phyloP scores from a whole-genome alignment of 2,888 invertebrate species.

The Drosophila melanocephala region DNA sequence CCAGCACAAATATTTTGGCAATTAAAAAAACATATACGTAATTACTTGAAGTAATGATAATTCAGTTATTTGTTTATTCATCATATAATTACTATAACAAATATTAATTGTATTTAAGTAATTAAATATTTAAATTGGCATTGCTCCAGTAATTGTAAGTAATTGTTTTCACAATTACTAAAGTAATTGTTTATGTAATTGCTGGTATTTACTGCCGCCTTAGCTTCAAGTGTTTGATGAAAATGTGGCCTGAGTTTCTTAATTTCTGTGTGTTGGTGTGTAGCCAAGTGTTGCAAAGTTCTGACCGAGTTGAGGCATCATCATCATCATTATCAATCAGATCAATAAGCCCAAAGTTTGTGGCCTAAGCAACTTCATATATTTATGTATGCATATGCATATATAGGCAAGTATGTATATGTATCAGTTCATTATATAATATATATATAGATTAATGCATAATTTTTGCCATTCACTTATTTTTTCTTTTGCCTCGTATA shows the following conservation, averaged over 20 bases:
- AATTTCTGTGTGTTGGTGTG: conserved; percentile 9
- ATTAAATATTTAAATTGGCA: conserved; percentile 20
- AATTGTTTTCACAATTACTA: conserved; percentile 28
- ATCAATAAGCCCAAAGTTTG: conserved; percentile 41
- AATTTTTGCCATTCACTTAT: conserved; percentile 29
- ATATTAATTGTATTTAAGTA: conserved; percentile 20
- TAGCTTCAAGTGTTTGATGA: conserved; percentile 24
- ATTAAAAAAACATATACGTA: conserved; percentile 30
- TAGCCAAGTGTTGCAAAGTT: conserved; percentile 27
- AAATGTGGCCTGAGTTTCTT: conserved; percentile 47
- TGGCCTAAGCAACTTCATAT: conserved; percentile 57
- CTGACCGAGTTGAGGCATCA: conserved; percentile 38
- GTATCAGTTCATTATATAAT: conserved; percentile 76
- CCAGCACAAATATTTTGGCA: conserved; percentile 26
- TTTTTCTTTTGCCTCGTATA: conserved; percentile 31
- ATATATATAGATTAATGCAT: conserved; percentile 38
- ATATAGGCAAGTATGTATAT: conserved; percentile 65
- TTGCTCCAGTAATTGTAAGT: conserved; percentile 31
- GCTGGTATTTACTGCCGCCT: conserved; percentile 26
- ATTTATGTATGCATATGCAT: conserved; percentile 44
- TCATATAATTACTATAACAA: conserved; percentile 22
- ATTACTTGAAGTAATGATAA: conserved; percentile 22
- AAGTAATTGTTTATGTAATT: conserved; percentile 22
- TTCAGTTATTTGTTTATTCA: conserved; percentile 15
- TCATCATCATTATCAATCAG: conserved; percentile 2